These are phyloP conservation scores for Tinea semifulvella DNA, from an alignment of 2,888 invertebrate species.

Conservation along the genomic window DNA sequence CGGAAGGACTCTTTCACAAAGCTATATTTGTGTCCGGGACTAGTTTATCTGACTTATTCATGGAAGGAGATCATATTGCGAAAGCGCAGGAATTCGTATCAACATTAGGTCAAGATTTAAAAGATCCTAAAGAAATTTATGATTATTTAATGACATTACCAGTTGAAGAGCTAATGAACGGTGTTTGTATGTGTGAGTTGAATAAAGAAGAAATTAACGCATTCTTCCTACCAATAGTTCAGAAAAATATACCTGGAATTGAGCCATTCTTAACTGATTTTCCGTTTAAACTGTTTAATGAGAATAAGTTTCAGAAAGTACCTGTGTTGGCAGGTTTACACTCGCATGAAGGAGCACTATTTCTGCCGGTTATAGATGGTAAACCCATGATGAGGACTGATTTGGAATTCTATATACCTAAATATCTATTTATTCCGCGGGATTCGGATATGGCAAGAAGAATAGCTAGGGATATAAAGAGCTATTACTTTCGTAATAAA, in stretches of 20 bases:
- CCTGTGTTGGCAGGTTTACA: slow-evolving; percentile 34
- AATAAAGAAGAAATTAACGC: slow-evolving; percentile 29
- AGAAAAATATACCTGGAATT: slow-evolving; percentile 35
- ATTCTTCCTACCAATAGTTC: slow-evolving; percentile 39
- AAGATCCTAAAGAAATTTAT: slow-evolving; percentile 27
- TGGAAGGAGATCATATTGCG: slow-evolving; percentile 36
- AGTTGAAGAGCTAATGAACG: slow-evolving; percentile 37
- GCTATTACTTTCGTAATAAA: slow-evolving; percentile 37
- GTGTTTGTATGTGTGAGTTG: slow-evolving; percentile 31
- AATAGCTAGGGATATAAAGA: slow-evolving; percentile 27
- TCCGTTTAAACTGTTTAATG: slow-evolving; percentile 29
- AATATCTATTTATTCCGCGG: slow-evolving; percentile 26
- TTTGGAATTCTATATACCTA: slow-evolving; percentile 36
- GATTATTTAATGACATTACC: slow-evolving; percentile 32
- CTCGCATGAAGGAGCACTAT: slow-evolving; percentile 41
- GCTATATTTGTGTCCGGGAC: slow-evolving; percentile 42
- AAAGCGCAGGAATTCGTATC: slow-evolving; percentile 34
- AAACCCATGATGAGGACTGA: slow-evolving; percentile 33
- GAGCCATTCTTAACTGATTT: slow-evolving; percentile 36
- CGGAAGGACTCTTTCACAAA: slow-evolving; percentile 37
- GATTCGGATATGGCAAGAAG: slow-evolving; percentile 22
- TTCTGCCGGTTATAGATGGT: slow-evolving; percentile 32
- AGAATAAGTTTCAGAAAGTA: slow-evolving; percentile 32
- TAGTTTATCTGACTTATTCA: slow-evolving; percentile 36
- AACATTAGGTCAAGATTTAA: slow-evolving; percentile 32